phyloP scores from a whole-genome alignment of 1,140 invertebrate genomes.

The Bradysia coprophila region DNA sequence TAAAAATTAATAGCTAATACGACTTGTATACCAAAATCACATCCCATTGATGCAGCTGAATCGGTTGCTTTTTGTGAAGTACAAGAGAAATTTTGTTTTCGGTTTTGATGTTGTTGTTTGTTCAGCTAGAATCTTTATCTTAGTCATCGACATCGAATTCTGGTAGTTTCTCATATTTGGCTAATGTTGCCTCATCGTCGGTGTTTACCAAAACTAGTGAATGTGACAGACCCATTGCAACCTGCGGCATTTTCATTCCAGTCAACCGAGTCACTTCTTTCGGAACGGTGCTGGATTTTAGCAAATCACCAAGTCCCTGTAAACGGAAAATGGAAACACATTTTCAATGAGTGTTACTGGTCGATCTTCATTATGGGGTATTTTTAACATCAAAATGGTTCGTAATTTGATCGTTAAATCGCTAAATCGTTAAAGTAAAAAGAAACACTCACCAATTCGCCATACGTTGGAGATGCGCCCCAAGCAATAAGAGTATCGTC shows the following conservation, averaged over 20 bases:
- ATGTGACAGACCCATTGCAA: slow-evolving; percentile 71
- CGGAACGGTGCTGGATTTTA: slow-evolving; percentile 73
- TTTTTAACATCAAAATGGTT: no score
- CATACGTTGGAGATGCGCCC: slow-evolving; percentile 81
- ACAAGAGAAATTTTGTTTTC: no score
- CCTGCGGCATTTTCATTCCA: slow-evolving; percentile 57
- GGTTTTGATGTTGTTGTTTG: no score
- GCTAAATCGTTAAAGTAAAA: background rate
- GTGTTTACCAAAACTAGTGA: slow-evolving; percentile 42
- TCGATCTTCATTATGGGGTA: no score
- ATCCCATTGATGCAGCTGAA: no score
- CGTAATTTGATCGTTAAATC: background rate
- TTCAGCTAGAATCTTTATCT: no score
- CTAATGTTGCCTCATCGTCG: slow-evolving; percentile 26
- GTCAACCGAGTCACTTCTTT: slow-evolving; percentile 74
- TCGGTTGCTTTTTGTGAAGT: no score
- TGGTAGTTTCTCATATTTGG: slow-evolving; percentile 27
- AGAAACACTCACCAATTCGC: slow-evolving; percentile 53
- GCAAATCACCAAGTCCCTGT: slow-evolving; percentile 72
- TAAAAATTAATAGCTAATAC: no score
- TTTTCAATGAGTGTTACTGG: no score
- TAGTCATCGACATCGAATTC: slow-evolving; percentile 25
- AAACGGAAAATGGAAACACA: no score
- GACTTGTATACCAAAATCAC: no score
- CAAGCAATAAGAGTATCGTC: slow-evolving; percentile 81